These are phyloP conservation scores for Phorcus lineatus DNA, from an alignment of 2,888 invertebrate genomes.

Conservation along the genomic window DNA sequence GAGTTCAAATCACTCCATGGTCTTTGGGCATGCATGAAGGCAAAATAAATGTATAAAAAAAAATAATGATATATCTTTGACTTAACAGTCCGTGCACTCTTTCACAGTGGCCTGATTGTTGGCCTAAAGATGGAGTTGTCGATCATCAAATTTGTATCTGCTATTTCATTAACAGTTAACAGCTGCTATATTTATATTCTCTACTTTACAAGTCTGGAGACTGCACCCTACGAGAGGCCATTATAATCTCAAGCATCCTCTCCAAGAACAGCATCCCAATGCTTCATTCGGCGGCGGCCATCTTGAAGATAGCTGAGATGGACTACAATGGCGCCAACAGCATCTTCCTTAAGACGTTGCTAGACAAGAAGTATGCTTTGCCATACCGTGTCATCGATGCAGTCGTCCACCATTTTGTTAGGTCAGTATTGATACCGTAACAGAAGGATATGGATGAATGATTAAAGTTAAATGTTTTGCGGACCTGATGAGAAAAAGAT, in stretches of 20 bases:
- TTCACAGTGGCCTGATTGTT: too few species aligned
- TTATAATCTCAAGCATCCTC: slow-evolving; percentile 93
- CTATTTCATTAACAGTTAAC: too few species aligned
- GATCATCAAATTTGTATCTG: too few species aligned
- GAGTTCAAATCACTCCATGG: too few species aligned
- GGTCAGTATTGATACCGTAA: slow-evolving; percentile 79
- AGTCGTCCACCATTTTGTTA: slow-evolving; percentile 93
- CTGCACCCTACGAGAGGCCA: slow-evolving; percentile 95
- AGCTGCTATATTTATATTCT: not conserved
- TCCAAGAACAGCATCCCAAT: slow-evolving; percentile 94
- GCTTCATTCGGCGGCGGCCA: slow-evolving; percentile 94
- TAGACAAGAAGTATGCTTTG: slow-evolving; percentile 98
- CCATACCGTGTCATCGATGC: slow-evolving; percentile 96
- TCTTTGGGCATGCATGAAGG: too few species aligned
- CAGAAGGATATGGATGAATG: too few species aligned
- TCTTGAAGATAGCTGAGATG: slow-evolving; percentile 97
- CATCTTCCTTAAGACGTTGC: slow-evolving; percentile 92
- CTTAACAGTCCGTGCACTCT: too few species aligned
- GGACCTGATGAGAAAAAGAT: too few species aligned
- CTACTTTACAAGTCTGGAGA: slow-evolving; percentile 84
- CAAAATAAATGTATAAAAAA: too few species aligned
- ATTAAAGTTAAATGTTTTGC: too few species aligned
- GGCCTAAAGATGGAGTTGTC: too few species aligned
- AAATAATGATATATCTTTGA: too few species aligned
- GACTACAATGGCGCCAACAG: slow-evolving; percentile 91